A percentile compares a stretch with the other conserved stretches of the same genome.
Conservation (phyloP, 2,888 invertebrate species). For the Scaptomyza flava region DNA sequence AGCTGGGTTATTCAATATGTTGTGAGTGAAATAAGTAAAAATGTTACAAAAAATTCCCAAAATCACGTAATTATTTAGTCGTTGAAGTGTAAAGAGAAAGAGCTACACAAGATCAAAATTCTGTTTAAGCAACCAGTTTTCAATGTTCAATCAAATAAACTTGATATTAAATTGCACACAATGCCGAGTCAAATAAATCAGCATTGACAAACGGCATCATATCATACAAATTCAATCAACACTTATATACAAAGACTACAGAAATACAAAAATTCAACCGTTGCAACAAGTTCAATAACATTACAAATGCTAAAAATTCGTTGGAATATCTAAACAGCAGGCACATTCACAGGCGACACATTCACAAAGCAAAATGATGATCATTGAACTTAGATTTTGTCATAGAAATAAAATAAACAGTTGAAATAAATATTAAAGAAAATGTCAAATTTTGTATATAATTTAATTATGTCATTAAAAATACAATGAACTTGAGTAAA, state of each 20-base stretch:
- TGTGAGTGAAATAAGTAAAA: too few relatives aligned
- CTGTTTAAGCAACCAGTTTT: conserved; percentile 20
- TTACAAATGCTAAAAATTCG: conserved; percentile 27
- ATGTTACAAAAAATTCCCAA: too few relatives aligned
- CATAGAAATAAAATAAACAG: conserved; percentile 17
- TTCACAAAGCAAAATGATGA: conserved; percentile 6
- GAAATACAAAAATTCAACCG: conserved; percentile 7
- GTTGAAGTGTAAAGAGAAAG: too few relatives aligned
- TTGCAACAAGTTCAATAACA: conserved; percentile 62
- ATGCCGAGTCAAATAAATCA: conserved; percentile 57
- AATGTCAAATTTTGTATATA: conserved; percentile 10
- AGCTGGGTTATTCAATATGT: too few relatives aligned
- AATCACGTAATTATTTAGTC: too few relatives aligned
- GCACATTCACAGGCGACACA: conserved; percentile 43
- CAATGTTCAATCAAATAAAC: conserved; percentile 15
- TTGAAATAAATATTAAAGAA: too few relatives aligned
- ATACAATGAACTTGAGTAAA: conserved; percentile 13
- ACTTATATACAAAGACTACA: conserved; percentile 2
- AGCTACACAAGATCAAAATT: conserved; percentile 21
- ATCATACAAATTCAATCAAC: conserved; percentile 54
- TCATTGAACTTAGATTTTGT: conserved; percentile 47
- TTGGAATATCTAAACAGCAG: conserved; percentile 65
- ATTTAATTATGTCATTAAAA: conserved; percentile 37
- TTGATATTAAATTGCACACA: conserved; percentile 12
- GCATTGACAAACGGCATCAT: conserved; percentile 62